A percentile compares a stretch with the other conserved stretches of the same genome.
phyloP scores from a whole-genome alignment of 2,113 vertebrate species.

The Sarotherodon lohbergeri region DNA sequence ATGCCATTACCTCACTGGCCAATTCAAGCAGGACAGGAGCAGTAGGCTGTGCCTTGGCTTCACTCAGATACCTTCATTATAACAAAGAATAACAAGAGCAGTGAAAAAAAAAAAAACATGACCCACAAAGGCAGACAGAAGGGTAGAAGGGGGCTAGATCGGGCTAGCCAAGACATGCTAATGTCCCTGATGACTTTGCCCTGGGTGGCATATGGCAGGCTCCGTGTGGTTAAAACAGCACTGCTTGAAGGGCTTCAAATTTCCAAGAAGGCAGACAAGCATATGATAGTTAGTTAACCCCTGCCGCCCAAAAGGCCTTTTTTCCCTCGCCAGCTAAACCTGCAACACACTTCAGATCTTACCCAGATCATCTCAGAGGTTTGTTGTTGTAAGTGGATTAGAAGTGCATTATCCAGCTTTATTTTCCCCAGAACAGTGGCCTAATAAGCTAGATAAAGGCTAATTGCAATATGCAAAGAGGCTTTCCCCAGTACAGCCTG shows the following conservation, averaged over 20 bases:
- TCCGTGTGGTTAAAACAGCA: conserved; percentile 64
- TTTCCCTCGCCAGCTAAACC: conserved; percentile 53
- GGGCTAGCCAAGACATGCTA: conserved; percentile 77
- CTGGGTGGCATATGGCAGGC: conserved; percentile 72
- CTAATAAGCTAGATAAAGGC: conserved; percentile 68
- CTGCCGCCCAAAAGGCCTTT: conserved; percentile 54
- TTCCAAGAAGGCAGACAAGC: conserved; percentile 66
- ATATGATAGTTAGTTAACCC: conserved; percentile 69
- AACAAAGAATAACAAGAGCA: conserved; percentile 68
- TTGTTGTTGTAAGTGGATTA: conserved; percentile 71
- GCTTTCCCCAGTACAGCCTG: conserved; percentile 32
- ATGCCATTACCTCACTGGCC: conserved; percentile 91
- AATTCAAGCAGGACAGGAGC: conserved; percentile 88
- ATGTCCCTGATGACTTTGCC: conserved; percentile 69
- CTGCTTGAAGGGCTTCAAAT: conserved; percentile 67
- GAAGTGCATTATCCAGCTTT: conserved; percentile 62
- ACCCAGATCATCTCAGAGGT: conserved; percentile 60
- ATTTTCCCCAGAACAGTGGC: conserved; percentile 62
- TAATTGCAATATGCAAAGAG: conserved; percentile 72
- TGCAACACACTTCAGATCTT: conserved; percentile 53
- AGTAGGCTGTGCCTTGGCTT: conserved; percentile 78
- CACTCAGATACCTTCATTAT: conserved; percentile 84
- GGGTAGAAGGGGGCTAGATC: conserved; percentile 66
- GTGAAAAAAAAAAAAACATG: conserved; percentile 20
- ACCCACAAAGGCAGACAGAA: conserved; percentile 75